Percentiles rank a stretch among this genome's conserved stretches.
These are phyloP conservation scores for Leptinotarsa peninsularis DNA, from an alignment of 2,888 invertebrate genomes.

Conservation along the genomic window DNA sequence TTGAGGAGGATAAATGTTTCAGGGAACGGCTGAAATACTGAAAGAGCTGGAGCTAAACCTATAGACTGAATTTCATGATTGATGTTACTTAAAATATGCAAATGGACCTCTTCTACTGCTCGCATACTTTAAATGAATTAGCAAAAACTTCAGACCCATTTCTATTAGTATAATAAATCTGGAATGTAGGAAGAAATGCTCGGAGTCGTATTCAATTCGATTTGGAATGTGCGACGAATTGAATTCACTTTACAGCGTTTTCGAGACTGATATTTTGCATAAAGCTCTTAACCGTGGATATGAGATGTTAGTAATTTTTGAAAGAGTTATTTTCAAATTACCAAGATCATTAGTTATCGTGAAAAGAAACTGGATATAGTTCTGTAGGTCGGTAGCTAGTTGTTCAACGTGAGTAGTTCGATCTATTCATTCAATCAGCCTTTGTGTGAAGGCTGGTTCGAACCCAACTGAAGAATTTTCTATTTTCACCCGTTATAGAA, in stretches of 20 bases:
- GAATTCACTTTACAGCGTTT: slow-evolving; percentile 28
- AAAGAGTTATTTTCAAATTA: background rate
- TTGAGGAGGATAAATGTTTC: slow-evolving; percentile 22
- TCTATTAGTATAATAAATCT: slow-evolving; percentile 16
- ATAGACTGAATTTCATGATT: slow-evolving; percentile 23
- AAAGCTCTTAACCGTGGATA: slow-evolving; percentile 32
- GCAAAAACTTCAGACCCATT: slow-evolving; percentile 11
- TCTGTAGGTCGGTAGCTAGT: too few relatives aligned
- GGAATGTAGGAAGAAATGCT: slow-evolving; percentile 11
- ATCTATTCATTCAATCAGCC: too few relatives aligned
- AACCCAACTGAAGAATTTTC: too few relatives aligned
- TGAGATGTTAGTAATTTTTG: slow-evolving; percentile 27
- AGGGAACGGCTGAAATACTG: slow-evolving; percentile 6
- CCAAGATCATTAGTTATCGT: background rate
- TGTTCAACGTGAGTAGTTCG: too few relatives aligned
- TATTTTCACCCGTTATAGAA: too few relatives aligned
- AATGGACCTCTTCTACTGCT: slow-evolving; percentile 9
- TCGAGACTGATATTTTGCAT: slow-evolving; percentile 33
- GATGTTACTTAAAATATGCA: slow-evolving; percentile 21
- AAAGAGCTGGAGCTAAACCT: slow-evolving; percentile 16
- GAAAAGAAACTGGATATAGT: too few relatives aligned
- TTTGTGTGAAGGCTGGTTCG: too few relatives aligned
- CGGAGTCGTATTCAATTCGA: slow-evolving; percentile 9
- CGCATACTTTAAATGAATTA: slow-evolving; percentile 16
- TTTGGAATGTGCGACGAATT: slow-evolving; percentile 21